Evolutionary conservation across 2,113 vertebrate species (phyloP).

Genomic region (Anguilla rostrata): DNA sequence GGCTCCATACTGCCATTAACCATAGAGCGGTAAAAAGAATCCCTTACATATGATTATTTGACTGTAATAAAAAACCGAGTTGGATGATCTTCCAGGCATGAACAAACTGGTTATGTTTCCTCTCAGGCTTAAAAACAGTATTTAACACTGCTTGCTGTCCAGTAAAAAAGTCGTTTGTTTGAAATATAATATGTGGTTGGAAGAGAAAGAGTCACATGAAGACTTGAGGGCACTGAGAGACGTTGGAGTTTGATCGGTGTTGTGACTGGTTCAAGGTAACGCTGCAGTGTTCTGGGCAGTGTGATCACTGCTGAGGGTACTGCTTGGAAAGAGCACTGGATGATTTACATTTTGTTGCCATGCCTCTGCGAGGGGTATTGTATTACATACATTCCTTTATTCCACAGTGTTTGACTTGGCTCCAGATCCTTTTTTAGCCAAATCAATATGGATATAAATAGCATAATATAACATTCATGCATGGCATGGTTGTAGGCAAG

Average conservation of each 20-base stretch:
- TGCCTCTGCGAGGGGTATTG: background rate
- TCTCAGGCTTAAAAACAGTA: too few relatives aligned
- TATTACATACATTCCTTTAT: slow-evolving; percentile 2
- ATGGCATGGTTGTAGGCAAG: background rate
- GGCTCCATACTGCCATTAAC: too few relatives aligned
- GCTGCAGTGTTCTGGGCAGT: background rate
- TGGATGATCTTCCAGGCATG: too few relatives aligned
- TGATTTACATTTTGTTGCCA: slow-evolving; percentile 1
- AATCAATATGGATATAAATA: slow-evolving; percentile 2
- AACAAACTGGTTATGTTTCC: too few relatives aligned
- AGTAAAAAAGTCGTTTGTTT: too few relatives aligned
- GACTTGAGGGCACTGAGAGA: background rate
- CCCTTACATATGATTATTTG: too few relatives aligned
- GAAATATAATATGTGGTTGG: too few relatives aligned
- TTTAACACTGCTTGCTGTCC: too few relatives aligned
- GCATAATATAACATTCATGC: background rate
- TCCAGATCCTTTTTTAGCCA: background rate
- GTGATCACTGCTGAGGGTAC: background rate
- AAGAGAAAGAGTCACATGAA: too few relatives aligned
- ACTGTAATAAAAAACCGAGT: too few relatives aligned
- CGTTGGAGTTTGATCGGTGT: background rate
- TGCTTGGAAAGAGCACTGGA: background rate
- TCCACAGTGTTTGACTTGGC: background rate
- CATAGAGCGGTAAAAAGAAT: too few relatives aligned
- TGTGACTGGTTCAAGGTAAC: background rate